Conservation (phyloP, 2,113 vertebrate genomes). For the Lagenorhynchus albirostris region DNA sequence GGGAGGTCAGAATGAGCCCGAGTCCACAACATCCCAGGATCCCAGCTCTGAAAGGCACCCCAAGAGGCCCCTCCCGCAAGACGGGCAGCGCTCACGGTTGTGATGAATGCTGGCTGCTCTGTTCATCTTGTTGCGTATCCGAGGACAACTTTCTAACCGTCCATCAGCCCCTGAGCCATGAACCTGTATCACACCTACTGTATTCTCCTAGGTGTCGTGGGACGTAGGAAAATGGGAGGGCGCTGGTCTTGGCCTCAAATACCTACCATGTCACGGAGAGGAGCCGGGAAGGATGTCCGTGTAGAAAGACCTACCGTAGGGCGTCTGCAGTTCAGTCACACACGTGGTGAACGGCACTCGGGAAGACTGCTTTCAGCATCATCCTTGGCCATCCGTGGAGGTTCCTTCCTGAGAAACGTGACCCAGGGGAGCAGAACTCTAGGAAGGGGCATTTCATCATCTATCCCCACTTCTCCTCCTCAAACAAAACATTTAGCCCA, state of each 20-base stretch:
- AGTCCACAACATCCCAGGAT: not conserved
- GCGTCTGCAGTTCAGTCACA: not conserved
- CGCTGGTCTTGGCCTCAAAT: not conserved
- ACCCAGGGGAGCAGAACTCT: not conserved
- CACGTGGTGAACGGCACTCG: not conserved
- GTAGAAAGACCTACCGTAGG: too few species aligned
- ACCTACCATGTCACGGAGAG: not conserved
- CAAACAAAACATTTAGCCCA: constrained; percentile 3
- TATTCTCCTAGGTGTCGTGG: not conserved
- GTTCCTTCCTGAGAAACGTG: not conserved
- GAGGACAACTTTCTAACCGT: not conserved
- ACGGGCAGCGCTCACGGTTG: not conserved
- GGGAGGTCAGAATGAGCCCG: not conserved
- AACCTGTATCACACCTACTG: not conserved
- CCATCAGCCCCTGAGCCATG: not conserved
- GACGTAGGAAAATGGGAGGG: not conserved
- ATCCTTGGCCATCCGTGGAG: not conserved
- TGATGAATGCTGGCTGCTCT: not conserved
- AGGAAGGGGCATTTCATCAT: constrained; percentile 7
- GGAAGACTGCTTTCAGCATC: not conserved
- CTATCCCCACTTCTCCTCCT: not conserved
- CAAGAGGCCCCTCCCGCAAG: too few species aligned
- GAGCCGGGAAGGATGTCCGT: not conserved
- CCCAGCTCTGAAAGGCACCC: not conserved
- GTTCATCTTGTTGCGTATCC: too few species aligned